Evolutionary conservation across 2,888 invertebrate genomes (phyloP).

Genomic region (Choristoneura rosaceana): DNA sequence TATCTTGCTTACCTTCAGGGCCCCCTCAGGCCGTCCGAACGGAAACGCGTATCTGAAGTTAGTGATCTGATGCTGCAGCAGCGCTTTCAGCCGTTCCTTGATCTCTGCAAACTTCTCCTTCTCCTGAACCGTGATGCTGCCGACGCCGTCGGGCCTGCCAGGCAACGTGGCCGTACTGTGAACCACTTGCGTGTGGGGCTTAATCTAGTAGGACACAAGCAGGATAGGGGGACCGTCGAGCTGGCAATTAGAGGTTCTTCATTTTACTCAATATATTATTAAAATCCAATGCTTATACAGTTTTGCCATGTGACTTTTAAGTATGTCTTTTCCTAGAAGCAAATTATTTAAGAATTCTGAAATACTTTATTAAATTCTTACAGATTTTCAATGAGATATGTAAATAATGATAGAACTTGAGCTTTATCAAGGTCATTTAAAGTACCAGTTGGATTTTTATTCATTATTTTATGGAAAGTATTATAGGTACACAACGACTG

Average conservation of each 20-base stretch:
- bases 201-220: constrained; percentile 83
- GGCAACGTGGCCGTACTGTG: constrained; percentile 84
- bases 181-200: constrained; percentile 80
- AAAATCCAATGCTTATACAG: no score
- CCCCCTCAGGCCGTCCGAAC: constrained; percentile 99
- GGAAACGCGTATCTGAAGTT: constrained; percentile 99
- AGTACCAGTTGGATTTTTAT: no score
- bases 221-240: constrained; percentile 71
- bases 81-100: constrained; percentile 95
- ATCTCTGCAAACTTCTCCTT: constrained; percentile 99
- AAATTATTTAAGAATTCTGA: no score
- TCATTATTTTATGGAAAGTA: no score
- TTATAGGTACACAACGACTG: no score
- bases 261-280: no score
- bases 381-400: no score
- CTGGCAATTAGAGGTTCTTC: constrained; percentile 53
- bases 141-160: constrained; percentile 98
- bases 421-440: no score
- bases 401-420: no score
- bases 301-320: no score
- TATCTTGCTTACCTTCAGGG: constrained; percentile 88
- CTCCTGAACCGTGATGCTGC: constrained; percentile 99
- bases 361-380: no score
- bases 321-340: no score
- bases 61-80: constrained; percentile 99